Base-by-base conservation (phyloP, 2,888 invertebrate species). In the Ypsolopha scabrella region DNA sequence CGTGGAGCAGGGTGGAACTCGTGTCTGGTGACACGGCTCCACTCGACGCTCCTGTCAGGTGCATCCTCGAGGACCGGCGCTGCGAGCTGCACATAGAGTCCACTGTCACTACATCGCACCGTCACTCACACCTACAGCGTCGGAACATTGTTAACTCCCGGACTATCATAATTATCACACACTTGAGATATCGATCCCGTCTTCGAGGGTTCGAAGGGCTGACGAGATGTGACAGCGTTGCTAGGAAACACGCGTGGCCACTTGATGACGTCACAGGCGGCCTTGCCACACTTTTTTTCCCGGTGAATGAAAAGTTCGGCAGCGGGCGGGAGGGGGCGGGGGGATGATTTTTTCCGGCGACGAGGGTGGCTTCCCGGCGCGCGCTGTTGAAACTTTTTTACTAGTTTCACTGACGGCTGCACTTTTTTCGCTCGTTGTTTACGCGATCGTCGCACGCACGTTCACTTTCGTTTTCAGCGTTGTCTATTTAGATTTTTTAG, bases 1-100 rank as follows among this genome's bases (percentile, higher is more conserved):
- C 94, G 72, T 93, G 93, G 59, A 94, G 89, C 61, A 92, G 80
- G 59, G 90, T 88, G 61, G 90, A 90, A 77, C 91, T 91, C 68
- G 91, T 91, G 72, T 92, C 91, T 54, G 92, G 90, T 68, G 92
- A 89, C 71, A 91, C 89, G 64, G 89, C 87, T 65, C 88, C 90
- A 62, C 74, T 79, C 61, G 71, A 73, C 58, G 82, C 85, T 67
- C 81, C 77, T 63, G 87, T 79, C 68, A 87, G 81, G 80, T 87
- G 87, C 87, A 87, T 87, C 81, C 87, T 87, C 65, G 80, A 67
- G 75, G 76, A 77, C 75, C 81, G 75, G 58, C 87, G 77, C 80
- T 85, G 83, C 67, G 86, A 80, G 76, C 82, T 86, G 64, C 86
- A 87, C 87, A 87, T 85, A 65, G 72, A 72, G 75, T 72, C 73